Percentiles rank a stretch among this genome's conserved stretches.
Evolutionary conservation across 2,113 vertebrate genomes (phyloP).

Genomic region (Ariopsis seemanni): DNA sequence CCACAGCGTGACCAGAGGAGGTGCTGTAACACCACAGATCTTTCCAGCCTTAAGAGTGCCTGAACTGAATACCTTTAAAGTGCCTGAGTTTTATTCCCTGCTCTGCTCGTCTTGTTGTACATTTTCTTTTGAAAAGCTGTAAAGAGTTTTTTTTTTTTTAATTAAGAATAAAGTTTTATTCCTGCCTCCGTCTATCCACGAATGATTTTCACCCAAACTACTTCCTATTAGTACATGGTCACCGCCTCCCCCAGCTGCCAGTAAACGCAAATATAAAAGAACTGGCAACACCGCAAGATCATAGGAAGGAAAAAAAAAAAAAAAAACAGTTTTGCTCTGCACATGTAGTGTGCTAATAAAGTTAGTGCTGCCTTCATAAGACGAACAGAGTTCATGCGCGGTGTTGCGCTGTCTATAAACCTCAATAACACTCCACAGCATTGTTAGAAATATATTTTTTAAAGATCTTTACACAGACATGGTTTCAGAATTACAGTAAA

Average conservation of each 20-base stretch:
- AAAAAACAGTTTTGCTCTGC: no score
- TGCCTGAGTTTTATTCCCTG: not conserved
- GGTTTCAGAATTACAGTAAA: not conserved
- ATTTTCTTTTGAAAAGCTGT: slow-evolving; percentile 31
- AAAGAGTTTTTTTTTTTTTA: slow-evolving; percentile 2
- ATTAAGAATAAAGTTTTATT: slow-evolving; percentile 35
- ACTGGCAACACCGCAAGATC: not conserved
- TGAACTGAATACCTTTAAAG: not conserved
- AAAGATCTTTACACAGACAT: no score
- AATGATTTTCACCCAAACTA: not conserved
- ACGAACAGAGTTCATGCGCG: no score
- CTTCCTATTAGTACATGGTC: not conserved
- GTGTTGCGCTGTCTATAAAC: no score
- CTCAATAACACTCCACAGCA: no score
- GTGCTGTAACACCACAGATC: not conserved
- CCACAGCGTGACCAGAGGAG: not conserved
- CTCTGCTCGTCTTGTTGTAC: slow-evolving; percentile 4
- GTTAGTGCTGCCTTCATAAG: no score
- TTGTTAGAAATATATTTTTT: no score
- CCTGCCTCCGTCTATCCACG: not conserved
- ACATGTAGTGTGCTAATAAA: no score
- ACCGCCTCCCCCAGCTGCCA: not conserved
- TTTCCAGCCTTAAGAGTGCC: not conserved
- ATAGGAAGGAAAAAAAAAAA: no score
- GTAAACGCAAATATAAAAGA: not conserved